Evolutionary conservation across 2,888 invertebrate genomes (phyloP), one percentile per base, ranked within the genome.

Genomic region (Steinernema hermaphroditum): DNA sequence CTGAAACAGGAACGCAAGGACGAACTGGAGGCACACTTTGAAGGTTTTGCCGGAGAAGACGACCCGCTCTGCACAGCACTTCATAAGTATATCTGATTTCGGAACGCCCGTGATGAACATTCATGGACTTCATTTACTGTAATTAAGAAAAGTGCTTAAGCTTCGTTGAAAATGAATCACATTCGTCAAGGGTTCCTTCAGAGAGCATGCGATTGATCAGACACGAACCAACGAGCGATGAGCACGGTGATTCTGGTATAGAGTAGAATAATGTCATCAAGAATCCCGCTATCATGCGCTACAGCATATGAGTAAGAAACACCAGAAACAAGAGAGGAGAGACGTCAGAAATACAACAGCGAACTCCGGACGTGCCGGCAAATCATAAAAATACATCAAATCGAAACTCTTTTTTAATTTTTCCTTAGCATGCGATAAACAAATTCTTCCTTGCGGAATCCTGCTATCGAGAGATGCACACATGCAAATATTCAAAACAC

Each of bases 11-110:
- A 72, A 50, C 27, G 72, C 16, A 50, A 49, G 2, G 70, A 70
- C 41, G 49, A 69, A 41, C 44, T 72, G 14, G 29, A 72, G 34
- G 9, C 43, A 29, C 44, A 49, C 41, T 69, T 72, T 29, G 68
- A 72, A 29, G 50, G 44, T 34, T 57, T 72, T 27, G 62, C 49
- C 22, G 57, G 68, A 27, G 69, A 72, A 37, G 50, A 69, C 27
- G 69, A 72, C 24, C 69, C 69, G 22, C 41, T 68, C 19, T 72
- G 72, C 43, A 54, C 69, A 19, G 72, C 72, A n/a, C 50, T 72
- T 16, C 46, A 72, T 29, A 62, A 62, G 62, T 62, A 62, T 16
- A 32, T 62, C 27, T 62, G 19, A 62, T 29, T 50, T 12, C 37
- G 2, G 9, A 1, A 50, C 9, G 62, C 1, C 62, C 32, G 6